Conservation (phyloP, 2,113 vertebrate genomes). For the Gobio gobio region DNA sequence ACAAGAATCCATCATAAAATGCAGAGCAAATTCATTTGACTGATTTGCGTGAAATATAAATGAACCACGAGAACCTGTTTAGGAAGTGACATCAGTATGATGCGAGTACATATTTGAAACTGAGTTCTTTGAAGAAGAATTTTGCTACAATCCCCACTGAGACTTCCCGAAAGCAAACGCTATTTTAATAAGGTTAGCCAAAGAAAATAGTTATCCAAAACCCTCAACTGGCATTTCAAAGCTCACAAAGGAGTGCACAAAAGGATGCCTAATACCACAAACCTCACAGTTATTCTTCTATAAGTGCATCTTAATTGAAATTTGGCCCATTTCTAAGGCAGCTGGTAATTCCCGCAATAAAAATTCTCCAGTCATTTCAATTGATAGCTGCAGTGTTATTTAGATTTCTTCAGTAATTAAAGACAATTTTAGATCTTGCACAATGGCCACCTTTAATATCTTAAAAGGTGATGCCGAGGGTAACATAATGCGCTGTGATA, state of each 20-base stretch:
- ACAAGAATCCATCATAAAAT: conserved; percentile 11
- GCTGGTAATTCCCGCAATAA: background rate
- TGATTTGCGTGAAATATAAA: conserved; percentile 26
- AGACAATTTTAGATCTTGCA: background rate
- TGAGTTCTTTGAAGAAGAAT: conserved; percentile 1
- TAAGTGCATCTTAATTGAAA: background rate
- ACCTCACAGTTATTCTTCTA: conserved; percentile 5
- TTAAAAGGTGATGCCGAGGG: conserved; percentile 17
- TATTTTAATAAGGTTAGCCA: conserved; percentile 17
- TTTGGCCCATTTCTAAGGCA: background rate
- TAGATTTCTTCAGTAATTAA: background rate
- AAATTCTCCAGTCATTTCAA: conserved; percentile 4
- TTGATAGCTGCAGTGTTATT: background rate
- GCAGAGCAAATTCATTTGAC: background rate
- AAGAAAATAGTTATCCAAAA: conserved; percentile 1
- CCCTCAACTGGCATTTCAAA: background rate
- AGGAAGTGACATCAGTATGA: background rate
- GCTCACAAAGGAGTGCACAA: background rate
- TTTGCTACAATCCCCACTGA: conserved; percentile 7
- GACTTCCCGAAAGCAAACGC: background rate
- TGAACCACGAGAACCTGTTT: background rate
- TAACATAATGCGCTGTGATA: conserved; percentile 43
- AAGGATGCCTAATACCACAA: conserved; percentile 30
- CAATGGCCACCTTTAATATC: conserved; percentile 15
- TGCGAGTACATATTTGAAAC: background rate